Conservation (phyloP, 2,113 vertebrate genomes). For the Serinus canaria region DNA sequence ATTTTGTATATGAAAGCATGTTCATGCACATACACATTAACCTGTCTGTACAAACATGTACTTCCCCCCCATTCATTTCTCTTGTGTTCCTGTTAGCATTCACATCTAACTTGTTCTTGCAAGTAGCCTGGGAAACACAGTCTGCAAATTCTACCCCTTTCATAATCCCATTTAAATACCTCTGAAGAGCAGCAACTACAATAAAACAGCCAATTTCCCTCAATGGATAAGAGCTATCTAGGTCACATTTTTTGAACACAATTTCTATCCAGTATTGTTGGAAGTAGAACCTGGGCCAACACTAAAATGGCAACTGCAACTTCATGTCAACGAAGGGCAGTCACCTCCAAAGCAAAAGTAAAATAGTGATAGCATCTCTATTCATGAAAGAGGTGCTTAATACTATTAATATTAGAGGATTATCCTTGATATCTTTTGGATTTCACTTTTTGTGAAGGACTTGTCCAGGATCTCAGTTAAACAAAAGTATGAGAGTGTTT, state of each 20-base stretch:
- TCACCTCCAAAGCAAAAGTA: not conserved
- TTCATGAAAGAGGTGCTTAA: not conserved
- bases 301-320: not conserved
- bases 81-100: not conserved
- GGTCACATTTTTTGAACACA: not conserved
- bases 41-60: not conserved
- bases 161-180: not conserved
- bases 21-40: not conserved
- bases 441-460: not conserved
- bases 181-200: not conserved
- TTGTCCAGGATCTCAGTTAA: not conserved
- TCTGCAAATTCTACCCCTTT: not conserved
- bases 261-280: not conserved
- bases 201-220: not conserved
- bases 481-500: not conserved
- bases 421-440: not conserved
- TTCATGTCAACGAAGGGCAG: not conserved
- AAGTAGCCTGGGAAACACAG: not conserved
- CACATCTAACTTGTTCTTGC: not conserved
- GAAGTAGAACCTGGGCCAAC: not conserved
- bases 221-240: not conserved
- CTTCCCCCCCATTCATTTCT: accelerated
- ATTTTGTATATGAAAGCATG: not conserved
- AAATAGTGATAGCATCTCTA: not conserved
- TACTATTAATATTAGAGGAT: not conserved